Evolutionary conservation across 2,113 vertebrate genomes (phyloP).

Genomic region (Pandion haliaetus): DNA sequence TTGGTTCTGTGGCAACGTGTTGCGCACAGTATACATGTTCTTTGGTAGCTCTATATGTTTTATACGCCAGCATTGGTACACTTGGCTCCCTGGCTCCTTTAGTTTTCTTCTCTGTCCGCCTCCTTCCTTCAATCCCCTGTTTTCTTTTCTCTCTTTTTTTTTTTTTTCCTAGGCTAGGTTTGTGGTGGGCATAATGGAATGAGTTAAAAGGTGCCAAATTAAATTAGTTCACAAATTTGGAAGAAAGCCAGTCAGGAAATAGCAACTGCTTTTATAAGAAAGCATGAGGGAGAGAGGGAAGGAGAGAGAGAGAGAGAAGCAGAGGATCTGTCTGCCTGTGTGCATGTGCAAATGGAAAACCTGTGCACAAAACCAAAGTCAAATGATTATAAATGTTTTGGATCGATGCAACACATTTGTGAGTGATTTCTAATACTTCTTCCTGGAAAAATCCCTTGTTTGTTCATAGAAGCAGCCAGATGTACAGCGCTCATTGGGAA

Average conservation of each 20-base stretch:
- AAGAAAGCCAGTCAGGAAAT: conserved; percentile 27
- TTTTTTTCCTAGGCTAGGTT: background rate
- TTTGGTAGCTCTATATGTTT: background rate
- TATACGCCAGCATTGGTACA: rapidly evolving
- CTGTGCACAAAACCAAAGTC: background rate
- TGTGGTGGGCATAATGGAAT: background rate
- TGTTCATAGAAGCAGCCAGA: background rate
- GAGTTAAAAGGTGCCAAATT: conserved; percentile 20
- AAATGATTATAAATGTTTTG: background rate
- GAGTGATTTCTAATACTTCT: background rate
- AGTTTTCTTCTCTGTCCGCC: background rate
- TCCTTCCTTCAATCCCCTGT: background rate
- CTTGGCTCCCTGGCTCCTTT: background rate
- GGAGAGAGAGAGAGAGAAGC: background rate
- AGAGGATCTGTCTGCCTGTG: background rate
- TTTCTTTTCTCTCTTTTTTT: background rate
- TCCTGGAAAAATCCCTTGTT: background rate
- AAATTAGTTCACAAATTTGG: conserved; percentile 34
- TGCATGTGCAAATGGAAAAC: background rate
- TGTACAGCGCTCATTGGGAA: background rate
- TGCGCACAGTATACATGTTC: rapidly evolving
- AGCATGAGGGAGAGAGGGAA: background rate
- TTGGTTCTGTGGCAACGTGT: rapidly evolving
- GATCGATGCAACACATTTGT: background rate
- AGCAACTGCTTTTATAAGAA: background rate